Evolutionary conservation across 2,888 invertebrate species (phyloP), one percentile per base, ranked within the genome.

Genomic region (Drosophila subsilvestris): DNA sequence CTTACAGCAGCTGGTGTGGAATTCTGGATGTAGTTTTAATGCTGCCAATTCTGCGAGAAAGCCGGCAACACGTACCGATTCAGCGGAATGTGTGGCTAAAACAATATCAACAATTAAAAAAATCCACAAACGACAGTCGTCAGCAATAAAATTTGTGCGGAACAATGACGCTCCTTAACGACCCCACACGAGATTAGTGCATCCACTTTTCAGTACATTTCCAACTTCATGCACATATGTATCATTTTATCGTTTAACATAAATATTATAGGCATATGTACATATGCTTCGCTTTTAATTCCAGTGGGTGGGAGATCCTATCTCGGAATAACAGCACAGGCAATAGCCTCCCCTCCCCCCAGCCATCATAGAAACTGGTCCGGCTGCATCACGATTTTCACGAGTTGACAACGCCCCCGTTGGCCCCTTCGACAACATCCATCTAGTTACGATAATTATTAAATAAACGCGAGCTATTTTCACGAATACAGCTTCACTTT

Each of bases 81-180:
- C 51, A 60, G 68, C 47, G 81, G 87, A 83, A 83, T 83, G 88
- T 86, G 74, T 73, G 63, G 79, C 87, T 83, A 65, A 63, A 88
- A 86, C 84, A 73, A 78, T 78, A 72, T 65, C 65, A 63, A 61
- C 62, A 65, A 63, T 67, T 37, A 37, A 37, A 14, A n/a, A 63
- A 79, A 60, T 58, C 58, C 58, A 56, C 45, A 68, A 59, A 51
- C 37, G 37, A 54, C 57, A 44, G 20, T 43, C 29, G 27, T 22
- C 22, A 44, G 49, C 17, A 56, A 66, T 27, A 56, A 56, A 48
- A 63, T 32, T 20, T 12, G 49, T 44, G 49, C 22, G 32, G 25
- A 58, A 50, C 37, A 58, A 58, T 22, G 17, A 27, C 42, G 37
- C 32, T 20, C n/a, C n/a, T 37, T 22, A 22, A n/a, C 10, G 42